phyloP scores from a whole-genome alignment of 2,888 invertebrate genomes.

The Agonopterix arenella region DNA sequence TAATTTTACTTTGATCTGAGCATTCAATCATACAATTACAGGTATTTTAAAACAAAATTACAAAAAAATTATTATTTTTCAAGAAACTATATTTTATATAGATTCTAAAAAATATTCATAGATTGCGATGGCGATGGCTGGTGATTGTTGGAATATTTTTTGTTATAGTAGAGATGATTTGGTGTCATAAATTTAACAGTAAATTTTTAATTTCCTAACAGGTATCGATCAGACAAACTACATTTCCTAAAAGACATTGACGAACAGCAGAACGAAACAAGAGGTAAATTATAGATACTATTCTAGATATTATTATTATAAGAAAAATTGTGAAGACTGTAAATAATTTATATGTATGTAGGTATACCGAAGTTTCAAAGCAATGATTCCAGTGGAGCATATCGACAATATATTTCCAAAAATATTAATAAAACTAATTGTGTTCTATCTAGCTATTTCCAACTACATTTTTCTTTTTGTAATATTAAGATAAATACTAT shows the following conservation, averaged over 20 bases:
- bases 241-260: conserved; percentile 42
- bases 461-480: conserved; percentile 6
- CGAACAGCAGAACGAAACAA: conserved; percentile 48
- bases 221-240: conserved; percentile 46
- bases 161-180: too few species aligned
- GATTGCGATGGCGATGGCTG: too few species aligned
- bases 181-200: too few species aligned
- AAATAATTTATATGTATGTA: conserved; percentile 45
- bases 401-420: conserved; percentile 53
- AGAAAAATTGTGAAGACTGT: conserved; percentile 61
- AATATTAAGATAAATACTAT: too few species aligned
- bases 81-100: too few species aligned
- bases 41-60: too few species aligned
- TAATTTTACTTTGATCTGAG: too few species aligned
- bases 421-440: conserved; percentile 1
- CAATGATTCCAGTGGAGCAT: conserved; percentile 65
- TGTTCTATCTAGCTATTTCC: conserved; percentile 9
- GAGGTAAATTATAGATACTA: conserved; percentile 45
- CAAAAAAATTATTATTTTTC: too few species aligned
- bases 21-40: too few species aligned
- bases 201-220: conserved; percentile 12
- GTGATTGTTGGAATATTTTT: too few species aligned
- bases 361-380: conserved; percentile 40
- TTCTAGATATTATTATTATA: conserved; percentile 27
- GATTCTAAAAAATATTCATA: too few species aligned